phyloP scores from a whole-genome alignment of 2,888 invertebrate genomes.

The Imbricaverruca yamaguchii region DNA sequence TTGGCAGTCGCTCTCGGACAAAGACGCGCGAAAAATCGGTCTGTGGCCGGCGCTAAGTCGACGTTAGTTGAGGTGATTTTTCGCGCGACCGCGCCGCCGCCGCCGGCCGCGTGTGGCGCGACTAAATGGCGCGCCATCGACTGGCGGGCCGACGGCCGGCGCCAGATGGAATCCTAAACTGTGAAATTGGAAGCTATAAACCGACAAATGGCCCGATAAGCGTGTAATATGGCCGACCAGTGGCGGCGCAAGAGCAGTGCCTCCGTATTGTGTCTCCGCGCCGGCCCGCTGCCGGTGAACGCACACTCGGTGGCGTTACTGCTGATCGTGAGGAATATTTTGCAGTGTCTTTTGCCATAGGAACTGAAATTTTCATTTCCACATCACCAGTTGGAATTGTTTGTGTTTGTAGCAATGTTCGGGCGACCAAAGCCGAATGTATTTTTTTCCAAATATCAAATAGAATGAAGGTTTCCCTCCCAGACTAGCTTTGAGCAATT shows the following conservation, averaged over 20 bases:
- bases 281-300: neutral
- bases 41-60: constrained; percentile 17
- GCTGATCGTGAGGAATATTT: neutral
- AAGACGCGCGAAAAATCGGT: constrained; percentile 20
- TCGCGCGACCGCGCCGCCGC: neutral
- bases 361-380: neutral
- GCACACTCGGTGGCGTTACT: neutral
- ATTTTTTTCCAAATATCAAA: too few relatives aligned
- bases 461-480: too few relatives aligned
- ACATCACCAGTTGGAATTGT: neutral
- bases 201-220: constrained; percentile 12
- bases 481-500: too few relatives aligned
- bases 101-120: neutral
- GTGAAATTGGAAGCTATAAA: constrained; percentile 19
- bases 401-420: neutral
- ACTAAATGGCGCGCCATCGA: neutral
- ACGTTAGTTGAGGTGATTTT: constrained; percentile 16
- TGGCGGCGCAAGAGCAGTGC: neutral
- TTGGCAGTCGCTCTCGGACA: neutral
- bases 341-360: neutral
- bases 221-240: neutral
- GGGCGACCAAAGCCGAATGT: too few relatives aligned
- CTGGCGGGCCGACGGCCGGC: neutral
- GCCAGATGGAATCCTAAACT: neutral
- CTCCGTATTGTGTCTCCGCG: neutral